phyloP scores from a whole-genome alignment of 2,797 vertebrate genomes.

The Trichosurus vulpecula region DNA sequence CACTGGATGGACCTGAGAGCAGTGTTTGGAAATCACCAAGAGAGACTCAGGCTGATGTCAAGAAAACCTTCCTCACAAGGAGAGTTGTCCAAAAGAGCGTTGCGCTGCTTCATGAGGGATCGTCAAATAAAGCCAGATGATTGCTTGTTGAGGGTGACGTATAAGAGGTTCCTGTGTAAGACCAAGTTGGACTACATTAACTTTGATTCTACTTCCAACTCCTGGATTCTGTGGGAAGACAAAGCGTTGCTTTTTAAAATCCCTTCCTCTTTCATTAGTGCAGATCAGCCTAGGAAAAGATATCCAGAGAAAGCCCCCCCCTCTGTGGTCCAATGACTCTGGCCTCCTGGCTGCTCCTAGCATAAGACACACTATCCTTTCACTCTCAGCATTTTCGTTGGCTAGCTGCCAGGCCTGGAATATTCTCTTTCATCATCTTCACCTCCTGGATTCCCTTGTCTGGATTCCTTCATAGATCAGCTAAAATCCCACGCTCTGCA shows the following conservation, averaged over 20 bases:
- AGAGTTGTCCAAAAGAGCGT: neutral
- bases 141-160: neutral
- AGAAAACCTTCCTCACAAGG: neutral
- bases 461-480: neutral
- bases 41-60: neutral
- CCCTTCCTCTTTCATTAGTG: too few species aligned
- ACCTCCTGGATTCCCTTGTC: neutral
- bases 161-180: too few species aligned
- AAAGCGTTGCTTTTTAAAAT: too few species aligned
- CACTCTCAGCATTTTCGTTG: too few species aligned
- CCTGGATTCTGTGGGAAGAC: too few species aligned
- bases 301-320: neutral
- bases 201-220: too few species aligned
- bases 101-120: neutral
- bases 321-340: neutral
- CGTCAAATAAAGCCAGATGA: neutral
- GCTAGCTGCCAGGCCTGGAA: too few species aligned
- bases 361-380: too few species aligned
- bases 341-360: too few species aligned
- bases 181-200: neutral
- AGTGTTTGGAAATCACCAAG: neutral
- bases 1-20: neutral
- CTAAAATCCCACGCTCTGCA: neutral
- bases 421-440: neutral
- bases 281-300: too few species aligned